Evolutionary conservation across 2,797 vertebrate genomes (phyloP).

Genomic region (Arnoldichthys spilopterus): DNA sequence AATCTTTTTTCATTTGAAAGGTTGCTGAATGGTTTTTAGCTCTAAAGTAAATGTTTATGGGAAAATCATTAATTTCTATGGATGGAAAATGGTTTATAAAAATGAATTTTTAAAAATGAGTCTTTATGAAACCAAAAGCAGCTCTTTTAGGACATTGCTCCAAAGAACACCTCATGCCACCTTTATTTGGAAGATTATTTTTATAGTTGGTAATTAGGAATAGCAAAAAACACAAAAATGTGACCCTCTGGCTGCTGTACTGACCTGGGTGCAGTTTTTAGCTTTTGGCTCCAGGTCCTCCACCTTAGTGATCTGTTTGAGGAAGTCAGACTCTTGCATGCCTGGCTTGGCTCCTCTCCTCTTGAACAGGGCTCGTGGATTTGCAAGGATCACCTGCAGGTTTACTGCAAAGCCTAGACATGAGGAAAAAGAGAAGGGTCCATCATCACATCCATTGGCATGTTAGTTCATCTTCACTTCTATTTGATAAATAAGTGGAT

Average conservation of each 20-base stretch:
- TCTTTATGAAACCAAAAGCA: too few species aligned
- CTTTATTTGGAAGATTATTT: too few species aligned
- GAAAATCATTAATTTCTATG: background rate
- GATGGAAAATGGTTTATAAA: too few species aligned
- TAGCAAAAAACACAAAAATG: too few species aligned
- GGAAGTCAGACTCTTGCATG: conserved; percentile 99
- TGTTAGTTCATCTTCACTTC: background rate
- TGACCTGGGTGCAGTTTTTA: conserved; percentile 95
- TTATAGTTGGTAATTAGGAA: too few species aligned
- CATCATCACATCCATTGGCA: background rate
- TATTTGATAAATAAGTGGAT: background rate
- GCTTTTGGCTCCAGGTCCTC: conserved; percentile 96
- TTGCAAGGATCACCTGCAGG: conserved; percentile 92
- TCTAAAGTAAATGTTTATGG: too few species aligned
- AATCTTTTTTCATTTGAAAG: too few species aligned
- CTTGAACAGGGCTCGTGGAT: conserved; percentile 93
- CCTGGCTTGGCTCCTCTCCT: conserved; percentile 94
- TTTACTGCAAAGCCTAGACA: conserved; percentile 93
- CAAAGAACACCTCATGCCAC: too few species aligned
- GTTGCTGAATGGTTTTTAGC: background rate
- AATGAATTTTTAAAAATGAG: too few species aligned
- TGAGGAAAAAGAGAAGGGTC: background rate
- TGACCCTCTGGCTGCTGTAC: conserved; percentile 45
- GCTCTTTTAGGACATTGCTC: too few species aligned
- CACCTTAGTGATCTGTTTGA: conserved; percentile 95